Evolutionary conservation across 2,797 vertebrate species (phyloP).

Genomic region (Leptoclinus maculatus): DNA sequence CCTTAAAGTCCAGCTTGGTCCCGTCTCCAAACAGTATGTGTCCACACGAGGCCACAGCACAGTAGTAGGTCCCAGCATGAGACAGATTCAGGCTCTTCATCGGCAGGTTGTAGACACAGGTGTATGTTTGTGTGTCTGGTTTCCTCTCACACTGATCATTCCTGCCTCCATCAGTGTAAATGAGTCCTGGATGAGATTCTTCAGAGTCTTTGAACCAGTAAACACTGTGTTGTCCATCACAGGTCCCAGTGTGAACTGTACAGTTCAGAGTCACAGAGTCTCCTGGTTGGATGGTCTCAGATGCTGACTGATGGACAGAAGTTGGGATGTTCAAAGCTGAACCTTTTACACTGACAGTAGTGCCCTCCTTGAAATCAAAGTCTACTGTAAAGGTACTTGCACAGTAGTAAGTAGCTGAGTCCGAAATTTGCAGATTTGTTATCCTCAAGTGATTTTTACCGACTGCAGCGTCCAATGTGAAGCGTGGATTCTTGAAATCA

Average conservation of each 20-base stretch:
- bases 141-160: constrained; percentile 45
- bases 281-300: constrained; percentile 38
- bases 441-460: not conserved
- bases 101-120: constrained; percentile 26
- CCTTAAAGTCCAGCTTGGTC: constrained; percentile 19
- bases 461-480: not conserved
- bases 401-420: constrained; percentile 34
- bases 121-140: constrained; percentile 2
- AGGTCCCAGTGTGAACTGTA: constrained; percentile 54
- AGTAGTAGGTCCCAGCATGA: too few relatives aligned
- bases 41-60: constrained; percentile 54
- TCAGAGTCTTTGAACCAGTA: constrained; percentile 62
- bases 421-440: constrained; percentile 1
- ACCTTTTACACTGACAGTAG: not conserved
- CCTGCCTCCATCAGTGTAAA: constrained; percentile 49
- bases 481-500: constrained; percentile 38
- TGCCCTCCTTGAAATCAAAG: not conserved
- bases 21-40: constrained; percentile 54
- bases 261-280: constrained; percentile 61
- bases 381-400: not conserved
- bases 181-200: constrained; percentile 46
- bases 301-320: constrained; percentile 34
- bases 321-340: not conserved
- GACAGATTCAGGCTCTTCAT: not conserved
- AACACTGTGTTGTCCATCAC: constrained; percentile 55